Base-by-base conservation (phyloP, 2,113 vertebrate species). In the Fregetta grallaria region DNA sequence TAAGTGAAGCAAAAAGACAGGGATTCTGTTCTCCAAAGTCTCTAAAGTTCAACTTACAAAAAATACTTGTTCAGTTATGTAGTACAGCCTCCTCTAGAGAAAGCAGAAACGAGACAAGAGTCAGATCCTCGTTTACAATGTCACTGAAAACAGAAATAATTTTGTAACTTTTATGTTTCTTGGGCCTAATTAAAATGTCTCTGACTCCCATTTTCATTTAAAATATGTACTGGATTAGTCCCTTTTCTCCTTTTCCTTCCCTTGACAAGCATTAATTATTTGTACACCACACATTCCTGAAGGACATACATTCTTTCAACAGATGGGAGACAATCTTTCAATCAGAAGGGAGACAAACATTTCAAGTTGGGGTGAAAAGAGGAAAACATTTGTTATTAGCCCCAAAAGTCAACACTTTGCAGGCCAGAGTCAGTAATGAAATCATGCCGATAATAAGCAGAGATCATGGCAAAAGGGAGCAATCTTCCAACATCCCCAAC, bases 11-110 rank as follows among this genome's bases (percentile, higher is more conserved):
- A 91, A 79, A 93, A 84, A 88, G 16, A 71, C 3, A 65, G 38
- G 61, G 58, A 94, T 78, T 78, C 84, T 89, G 38, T 86, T 86
- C 49, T n/a, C 65, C 45, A 75, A 85, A 95, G 74, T 93, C 77
- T 81, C 77, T 72, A 68, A 96, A 92, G 47, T 85, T 74, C 84
- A 88, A 73, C 36, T 34, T 87, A 56, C 44, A 92, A 90, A 88
- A 91, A 52, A 45, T 50, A 52, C 56, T 90, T 79, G 16, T 58
- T 91, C 61, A 20, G 19, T 58, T 77, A 20, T 44, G 10, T 62
- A 82, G 40, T 38, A 78, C 77, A 85, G 36, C 15, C 18, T 92
- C 30, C 80, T 83, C 38, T 20, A 61, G 80, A 96, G 71, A 89
- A 88, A 55, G 38, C 20, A 91, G 80, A 72, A 94, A 63, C 52